A percentile compares a stretch with the other conserved stretches of the same genome.
Evolutionary conservation across 2,888 invertebrate genomes (phyloP).

Genomic region (Drosophila colorata): DNA sequence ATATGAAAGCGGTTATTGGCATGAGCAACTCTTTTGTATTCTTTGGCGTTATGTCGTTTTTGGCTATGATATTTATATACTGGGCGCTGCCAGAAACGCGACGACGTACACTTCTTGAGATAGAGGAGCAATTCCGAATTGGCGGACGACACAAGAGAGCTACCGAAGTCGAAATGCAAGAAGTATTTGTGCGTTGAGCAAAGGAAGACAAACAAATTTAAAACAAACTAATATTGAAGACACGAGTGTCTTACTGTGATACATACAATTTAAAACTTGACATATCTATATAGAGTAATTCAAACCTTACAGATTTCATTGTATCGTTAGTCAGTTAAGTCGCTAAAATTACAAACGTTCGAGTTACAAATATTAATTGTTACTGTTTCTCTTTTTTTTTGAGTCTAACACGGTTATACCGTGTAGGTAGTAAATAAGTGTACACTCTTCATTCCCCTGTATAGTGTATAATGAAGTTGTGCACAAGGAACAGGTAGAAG

Average conservation of each 20-base stretch:
- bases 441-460: too few species aligned
- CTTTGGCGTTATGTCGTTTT: constrained; percentile 87
- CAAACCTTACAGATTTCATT: background rate
- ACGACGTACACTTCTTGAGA: constrained; percentile 89
- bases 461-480: too few species aligned
- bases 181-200: constrained; percentile 46
- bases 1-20: constrained; percentile 87
- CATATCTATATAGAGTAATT: background rate
- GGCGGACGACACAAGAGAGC: constrained; percentile 28
- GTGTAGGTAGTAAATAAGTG: too few species aligned
- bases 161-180: constrained; percentile 72
- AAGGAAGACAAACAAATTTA: background rate
- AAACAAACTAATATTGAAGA: background rate
- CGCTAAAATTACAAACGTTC: background rate
- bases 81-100: constrained; percentile 89
- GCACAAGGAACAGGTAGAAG: too few species aligned
- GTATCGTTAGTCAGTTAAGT: background rate
- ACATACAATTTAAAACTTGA: constrained; percentile 16
- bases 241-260: constrained; percentile 60
- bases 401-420: too few species aligned
- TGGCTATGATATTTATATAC: constrained; percentile 87
- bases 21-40: constrained; percentile 88
- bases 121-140: constrained; percentile 86
- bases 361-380: background rate
- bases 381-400: background rate